Evolutionary conservation across 1,140 invertebrate species (phyloP), one percentile per base, ranked within the genome.

Genomic region (Radopholus similis): DNA sequence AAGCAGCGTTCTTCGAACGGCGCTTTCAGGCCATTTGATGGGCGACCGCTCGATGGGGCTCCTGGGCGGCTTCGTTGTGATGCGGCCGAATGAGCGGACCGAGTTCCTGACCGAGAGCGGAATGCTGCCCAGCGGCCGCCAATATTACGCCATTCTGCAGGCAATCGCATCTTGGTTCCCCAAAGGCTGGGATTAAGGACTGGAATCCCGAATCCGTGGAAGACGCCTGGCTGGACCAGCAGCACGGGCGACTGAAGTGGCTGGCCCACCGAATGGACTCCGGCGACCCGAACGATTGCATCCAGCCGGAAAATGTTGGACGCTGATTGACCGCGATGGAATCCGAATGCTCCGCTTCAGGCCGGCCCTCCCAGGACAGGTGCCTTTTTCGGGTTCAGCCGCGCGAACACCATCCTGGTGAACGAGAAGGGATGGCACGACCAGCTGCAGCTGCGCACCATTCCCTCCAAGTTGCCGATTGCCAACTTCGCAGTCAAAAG

Each of bases 11-110:
- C 30, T 35, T 1, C 47, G 9, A 51, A 58, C 2, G 32, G 21
- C 23, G 1, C 30, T 13, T 49, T 34, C 49, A 53, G 56, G 56
- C 5, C 74, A 75, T 74, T 56, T 80, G 69, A 76, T 70, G 60
- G 76, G 72, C 15, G 78, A 80, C 54, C 49, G 78, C 21, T 79
- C 72, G 23, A 80, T 82, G 38, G 78, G 78, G 13, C 38, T 80
- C 15, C 30, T 80, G 4, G 78, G 78, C 37, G 79, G 78, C 26
- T 81, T 80, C 62, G 72, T 80, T 11, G 64, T 82, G 18, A 30
- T 65, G 23, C 42, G 49, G 47, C 40, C 59, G 4, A 40, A 62
- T 8, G 59, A 62, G 30, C 40, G 32, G 30, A 62, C 47, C 34
- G 59, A 62, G 47, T 62, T 62, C 32, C 21, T 34, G 28, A 5